Percentiles rank a stretch among this genome's conserved stretches.
Evolutionary conservation across 2,888 invertebrate genomes (phyloP).

Genomic region (Xestia xanthographa): DNA sequence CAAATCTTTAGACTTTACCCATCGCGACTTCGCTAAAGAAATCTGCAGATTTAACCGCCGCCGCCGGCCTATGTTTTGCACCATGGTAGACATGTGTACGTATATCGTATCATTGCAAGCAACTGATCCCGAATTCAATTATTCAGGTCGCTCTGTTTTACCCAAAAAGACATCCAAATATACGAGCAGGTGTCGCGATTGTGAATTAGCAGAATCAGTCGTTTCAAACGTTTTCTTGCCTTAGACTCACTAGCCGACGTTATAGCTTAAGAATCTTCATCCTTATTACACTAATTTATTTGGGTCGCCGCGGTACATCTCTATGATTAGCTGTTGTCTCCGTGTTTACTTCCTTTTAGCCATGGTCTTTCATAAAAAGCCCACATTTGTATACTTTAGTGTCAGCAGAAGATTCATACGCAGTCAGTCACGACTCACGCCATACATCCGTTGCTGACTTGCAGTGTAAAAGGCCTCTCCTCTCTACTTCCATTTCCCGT

Average conservation of each 20-base stretch:
- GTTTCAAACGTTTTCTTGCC: slow-evolving; percentile 17
- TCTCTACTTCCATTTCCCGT: not conserved
- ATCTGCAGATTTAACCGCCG: not conserved
- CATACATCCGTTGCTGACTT: not conserved
- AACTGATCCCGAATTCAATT: slow-evolving; percentile 28
- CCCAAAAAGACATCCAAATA: slow-evolving; percentile 31
- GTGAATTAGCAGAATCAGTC: slow-evolving; percentile 4
- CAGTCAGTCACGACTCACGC: not conserved
- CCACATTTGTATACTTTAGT: not conserved
- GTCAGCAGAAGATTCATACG: not conserved
- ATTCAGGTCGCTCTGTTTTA: slow-evolving; percentile 17
- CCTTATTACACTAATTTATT: slow-evolving; percentile 29
- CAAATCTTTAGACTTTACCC: not conserved
- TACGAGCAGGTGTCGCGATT: slow-evolving; percentile 26
- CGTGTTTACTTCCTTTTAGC: not conserved
- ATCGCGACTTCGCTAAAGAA: not conserved
- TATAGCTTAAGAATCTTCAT: slow-evolving; percentile 33
- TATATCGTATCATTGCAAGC: slow-evolving; percentile 10
- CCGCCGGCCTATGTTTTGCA: not conserved
- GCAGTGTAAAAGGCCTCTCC: not conserved
- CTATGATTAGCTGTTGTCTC: not conserved
- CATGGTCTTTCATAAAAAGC: not conserved
- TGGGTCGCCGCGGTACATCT: not conserved
- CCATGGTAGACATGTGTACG: slow-evolving; percentile 24
- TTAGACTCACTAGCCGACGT: not conserved